Evolutionary conservation across 2,888 invertebrate genomes (phyloP), one percentile per base, ranked within the genome.

Genomic region (Pemphredon lugubris): DNA sequence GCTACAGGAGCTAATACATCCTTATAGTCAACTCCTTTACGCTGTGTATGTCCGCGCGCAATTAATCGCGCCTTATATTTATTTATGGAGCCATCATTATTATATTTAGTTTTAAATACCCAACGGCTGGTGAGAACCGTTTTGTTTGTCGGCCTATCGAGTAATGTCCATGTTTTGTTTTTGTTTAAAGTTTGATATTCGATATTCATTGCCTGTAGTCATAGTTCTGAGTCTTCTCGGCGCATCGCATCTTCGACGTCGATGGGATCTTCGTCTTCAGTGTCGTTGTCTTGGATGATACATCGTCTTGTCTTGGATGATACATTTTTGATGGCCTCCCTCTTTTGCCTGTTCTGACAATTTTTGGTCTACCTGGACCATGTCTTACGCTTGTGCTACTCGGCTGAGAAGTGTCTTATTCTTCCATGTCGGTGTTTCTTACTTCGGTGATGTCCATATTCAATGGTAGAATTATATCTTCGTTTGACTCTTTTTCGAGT

Each of bases 301-400:
- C n/a, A n/a, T n/a, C n/a, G n/a, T n/a, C n/a, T n/a, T n/a, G 9
- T 30, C 9, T 2, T 9, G 6, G 6, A n/a, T 3, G 9, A 14
- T 48, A 32, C 6, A 32, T 4, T 32, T 48, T 48, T 20, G 34
- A 40, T 40, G 77, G 77, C 37, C 85, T 90, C 88, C 76, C 89
- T 84, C 20, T 85, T 86, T 86, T 90, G 89, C 86, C 90, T 88
- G 58, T 87, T 83, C 79, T 88, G 83, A 47, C 64, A 77, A 65
- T 37, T 39, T 26, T 69, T 39, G 70, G 73, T n/a, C 73, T 63
- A 37, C 69, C 67, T 16, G 47, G 37, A 14, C 30, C 50, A 6
- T 13, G 23, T 23, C n/a, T 9, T 9, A 0, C 20, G 5, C 7
- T 4, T 20, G 20, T 20, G 20, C 4, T 7, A 5, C 20, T 9